These are phyloP conservation scores for Darevskia nairensis DNA, from an alignment of 2,797 vertebrate species.

Conservation along the genomic window DNA sequence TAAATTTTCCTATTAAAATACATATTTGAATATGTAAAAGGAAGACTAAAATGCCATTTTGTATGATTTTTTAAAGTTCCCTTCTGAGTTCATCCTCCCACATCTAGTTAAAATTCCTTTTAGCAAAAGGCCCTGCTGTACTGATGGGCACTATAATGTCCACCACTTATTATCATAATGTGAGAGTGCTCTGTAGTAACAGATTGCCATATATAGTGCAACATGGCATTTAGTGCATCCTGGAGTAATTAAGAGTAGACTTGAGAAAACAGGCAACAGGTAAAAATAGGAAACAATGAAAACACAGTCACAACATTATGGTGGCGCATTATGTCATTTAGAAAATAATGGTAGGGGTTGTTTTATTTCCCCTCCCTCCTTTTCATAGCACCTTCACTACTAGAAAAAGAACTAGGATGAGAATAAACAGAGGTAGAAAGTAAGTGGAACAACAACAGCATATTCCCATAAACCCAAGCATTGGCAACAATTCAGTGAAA, in stretches of 20 bases:
- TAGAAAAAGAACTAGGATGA: neutral
- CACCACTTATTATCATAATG: neutral
- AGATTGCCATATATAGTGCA: neutral
- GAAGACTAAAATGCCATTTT: no score
- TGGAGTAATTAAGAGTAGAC: neutral
- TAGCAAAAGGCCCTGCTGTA: neutral
- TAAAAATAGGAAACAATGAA: neutral
- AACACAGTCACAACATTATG: neutral
- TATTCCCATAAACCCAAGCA: conserved; percentile 27
- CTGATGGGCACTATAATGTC: neutral
- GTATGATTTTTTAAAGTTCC: no score
- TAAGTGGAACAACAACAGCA: neutral
- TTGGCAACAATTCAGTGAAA: conserved; percentile 32
- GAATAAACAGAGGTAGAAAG: neutral
- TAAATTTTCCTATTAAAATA: no score
- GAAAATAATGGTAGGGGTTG: neutral
- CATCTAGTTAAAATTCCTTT: no score
- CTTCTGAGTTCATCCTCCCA: no score
- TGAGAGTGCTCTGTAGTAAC: neutral
- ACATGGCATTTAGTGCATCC: neutral
- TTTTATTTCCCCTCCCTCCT: neutral
- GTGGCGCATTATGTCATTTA: neutral
- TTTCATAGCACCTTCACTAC: conserved; percentile 1
- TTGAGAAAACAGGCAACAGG: neutral
- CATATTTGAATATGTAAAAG: no score